Evolutionary conservation across 1,140 invertebrate genomes (phyloP).

Genomic region (Patella vulgata): DNA sequence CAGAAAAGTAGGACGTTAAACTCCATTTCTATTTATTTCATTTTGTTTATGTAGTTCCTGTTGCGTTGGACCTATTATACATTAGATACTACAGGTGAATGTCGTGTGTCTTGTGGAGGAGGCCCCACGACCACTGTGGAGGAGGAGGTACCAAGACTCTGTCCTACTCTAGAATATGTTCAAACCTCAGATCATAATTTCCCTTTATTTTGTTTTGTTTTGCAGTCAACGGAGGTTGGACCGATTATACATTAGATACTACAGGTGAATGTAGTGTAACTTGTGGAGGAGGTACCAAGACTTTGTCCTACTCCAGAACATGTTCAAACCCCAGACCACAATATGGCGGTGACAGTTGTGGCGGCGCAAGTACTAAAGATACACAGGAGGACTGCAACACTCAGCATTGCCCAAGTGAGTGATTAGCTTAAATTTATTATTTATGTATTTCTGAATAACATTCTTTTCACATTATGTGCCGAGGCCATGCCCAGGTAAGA

Average conservation of each 20-base stretch:
- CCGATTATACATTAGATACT: constrained; percentile 20
- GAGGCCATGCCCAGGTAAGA: too few species aligned
- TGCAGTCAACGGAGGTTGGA: constrained; percentile 36
- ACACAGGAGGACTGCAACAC: constrained; percentile 23
- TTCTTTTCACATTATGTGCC: too few species aligned
- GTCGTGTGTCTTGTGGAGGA: constrained; percentile 32
- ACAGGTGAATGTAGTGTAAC: constrained; percentile 20
- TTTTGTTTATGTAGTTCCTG: too few species aligned
- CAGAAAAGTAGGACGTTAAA: too few species aligned
- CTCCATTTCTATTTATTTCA: too few species aligned
- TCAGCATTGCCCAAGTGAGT: constrained; percentile 26
- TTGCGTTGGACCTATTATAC: constrained; percentile 27
- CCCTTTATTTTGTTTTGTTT: background rate
- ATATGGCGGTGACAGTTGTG: constrained; percentile 21
- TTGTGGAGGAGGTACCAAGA: constrained; percentile 32
- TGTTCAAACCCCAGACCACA: constrained; percentile 33
- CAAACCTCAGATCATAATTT: constrained; percentile 25
- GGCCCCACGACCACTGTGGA: too few species aligned
- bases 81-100: constrained; percentile 18
- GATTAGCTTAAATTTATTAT: too few species aligned
- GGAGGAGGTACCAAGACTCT: constrained; percentile 19
- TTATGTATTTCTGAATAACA: too few species aligned
- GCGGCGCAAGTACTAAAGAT: constrained; percentile 5
- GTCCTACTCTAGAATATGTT: constrained; percentile 22
- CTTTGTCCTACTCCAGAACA: constrained; percentile 10